Evolutionary conservation across 2,113 vertebrate genomes (phyloP).

Genomic region (Sinocyclocheilus grahami): DNA sequence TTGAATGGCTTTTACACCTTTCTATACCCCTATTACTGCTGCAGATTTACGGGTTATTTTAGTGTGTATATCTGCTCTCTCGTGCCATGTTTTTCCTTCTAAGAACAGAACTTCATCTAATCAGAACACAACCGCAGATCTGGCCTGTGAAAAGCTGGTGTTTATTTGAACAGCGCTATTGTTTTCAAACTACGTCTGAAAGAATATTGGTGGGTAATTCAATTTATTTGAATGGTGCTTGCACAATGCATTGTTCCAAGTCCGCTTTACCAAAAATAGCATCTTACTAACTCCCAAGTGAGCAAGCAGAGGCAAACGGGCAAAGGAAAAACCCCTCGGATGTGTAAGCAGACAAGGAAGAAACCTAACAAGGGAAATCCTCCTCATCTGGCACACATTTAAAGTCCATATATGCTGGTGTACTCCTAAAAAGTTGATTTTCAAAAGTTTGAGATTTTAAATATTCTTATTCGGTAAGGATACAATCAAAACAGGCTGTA

Average conservation of each 20-base stretch:
- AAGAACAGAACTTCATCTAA: background rate
- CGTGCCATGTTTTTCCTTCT: slow-evolving; percentile 6
- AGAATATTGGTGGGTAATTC: background rate
- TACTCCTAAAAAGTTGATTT: background rate
- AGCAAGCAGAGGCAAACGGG: background rate
- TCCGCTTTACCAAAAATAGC: background rate
- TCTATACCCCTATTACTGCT: background rate
- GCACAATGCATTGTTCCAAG: background rate
- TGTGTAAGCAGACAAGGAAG: background rate
- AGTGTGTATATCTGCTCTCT: background rate
- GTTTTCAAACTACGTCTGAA: background rate
- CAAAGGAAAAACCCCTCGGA: background rate
- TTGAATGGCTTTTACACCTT: background rate
- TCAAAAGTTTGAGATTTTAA: background rate
- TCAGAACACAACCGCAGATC: background rate
- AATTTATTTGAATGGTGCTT: background rate
- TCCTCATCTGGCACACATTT: background rate
- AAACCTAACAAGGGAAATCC: background rate
- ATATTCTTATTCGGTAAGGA: background rate
- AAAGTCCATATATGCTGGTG: background rate
- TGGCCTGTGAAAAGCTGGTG: background rate
- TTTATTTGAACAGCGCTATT: background rate
- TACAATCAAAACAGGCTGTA: no score
- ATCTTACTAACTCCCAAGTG: background rate
- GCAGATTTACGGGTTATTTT: slow-evolving; percentile 21